phyloP scores from a whole-genome alignment of 2,888 invertebrate species.

The Mycogona germanica region DNA sequence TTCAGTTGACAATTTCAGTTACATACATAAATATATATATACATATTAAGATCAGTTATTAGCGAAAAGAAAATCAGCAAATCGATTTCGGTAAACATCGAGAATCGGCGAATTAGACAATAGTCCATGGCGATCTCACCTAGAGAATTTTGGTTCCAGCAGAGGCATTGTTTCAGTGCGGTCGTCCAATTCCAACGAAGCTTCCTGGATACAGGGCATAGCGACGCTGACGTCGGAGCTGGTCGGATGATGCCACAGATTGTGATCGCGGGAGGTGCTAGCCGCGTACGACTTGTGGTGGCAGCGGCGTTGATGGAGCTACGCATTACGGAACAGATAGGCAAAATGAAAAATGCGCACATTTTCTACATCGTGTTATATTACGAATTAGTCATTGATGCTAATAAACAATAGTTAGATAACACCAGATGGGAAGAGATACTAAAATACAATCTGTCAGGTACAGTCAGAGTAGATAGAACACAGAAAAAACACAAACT shows the following conservation, averaged over 20 bases:
- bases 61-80: background rate
- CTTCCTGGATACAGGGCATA: conserved; percentile 14
- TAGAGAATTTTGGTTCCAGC: background rate
- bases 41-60: background rate
- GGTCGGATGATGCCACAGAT: conserved; percentile 1
- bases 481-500: no score
- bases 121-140: no score
- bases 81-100: no score
- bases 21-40: no score
- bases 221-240: no score
- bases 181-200: conserved; percentile 1
- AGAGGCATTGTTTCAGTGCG: conserved; percentile 13
- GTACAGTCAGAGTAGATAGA: no score
- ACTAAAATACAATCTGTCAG: no score
- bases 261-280: background rate
- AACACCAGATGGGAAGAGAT: no score
- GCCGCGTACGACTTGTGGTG: background rate
- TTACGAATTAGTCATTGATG: background rate
- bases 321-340: background rate
- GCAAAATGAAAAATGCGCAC: no score
- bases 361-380: no score
- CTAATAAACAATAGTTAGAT: background rate
- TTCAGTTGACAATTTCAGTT: no score
- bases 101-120: no score
- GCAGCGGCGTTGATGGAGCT: conserved; percentile 2